Base-by-base conservation (phyloP, 1,140 invertebrate genomes). In the Oryzaephilus surinamensis region DNA sequence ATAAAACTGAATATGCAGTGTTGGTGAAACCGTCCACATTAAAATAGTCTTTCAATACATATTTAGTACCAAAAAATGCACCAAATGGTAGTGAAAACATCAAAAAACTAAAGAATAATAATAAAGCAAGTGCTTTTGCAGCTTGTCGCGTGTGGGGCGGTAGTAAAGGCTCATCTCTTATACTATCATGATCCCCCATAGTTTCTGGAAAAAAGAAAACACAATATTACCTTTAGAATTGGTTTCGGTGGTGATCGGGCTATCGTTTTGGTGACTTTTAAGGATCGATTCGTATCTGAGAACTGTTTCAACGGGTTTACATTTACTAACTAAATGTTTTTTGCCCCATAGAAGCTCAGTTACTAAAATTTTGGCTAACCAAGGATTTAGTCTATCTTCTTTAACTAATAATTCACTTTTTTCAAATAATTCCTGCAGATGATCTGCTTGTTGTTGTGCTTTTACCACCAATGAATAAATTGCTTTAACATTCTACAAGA, bases 271-370 rank as follows among this genome's bases (percentile, higher is more conserved):
- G 14, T 58, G 57, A 31, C 69, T 55, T 32, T 62, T 55, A 32
- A 76, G 54, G 51, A 65, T 55, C 31, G 74, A 69, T 61, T 78
- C 64, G 60, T 84, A 84, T 32, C 63, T 60, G 27, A 76, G 54
- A 45, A 88, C 66, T 23, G 75, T 82, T 63, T 72, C 52, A 30
- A 80, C 64, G 4, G 84, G 83, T 62, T 77, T 84, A 45, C 73
- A 74, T 29, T 77, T 68, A 10, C 72, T 70, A 34, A 71, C 69
- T 8, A 90, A 63, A n/a, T 54, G 39, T 58, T 73, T 72, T 64
- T 84, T 81, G 26, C 84, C 83, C 71, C 81, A 86, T n/a, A 91
- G 58, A 15, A 89, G 63, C 61, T 92, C 87, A 24, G 82, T 78
- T 41, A 89, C 76, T 4, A 91, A 64, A 50, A 90, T 68, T 62